Base-by-base conservation (phyloP, 2,797 vertebrate genomes). In the Myoxocephalus aenaeus region DNA sequence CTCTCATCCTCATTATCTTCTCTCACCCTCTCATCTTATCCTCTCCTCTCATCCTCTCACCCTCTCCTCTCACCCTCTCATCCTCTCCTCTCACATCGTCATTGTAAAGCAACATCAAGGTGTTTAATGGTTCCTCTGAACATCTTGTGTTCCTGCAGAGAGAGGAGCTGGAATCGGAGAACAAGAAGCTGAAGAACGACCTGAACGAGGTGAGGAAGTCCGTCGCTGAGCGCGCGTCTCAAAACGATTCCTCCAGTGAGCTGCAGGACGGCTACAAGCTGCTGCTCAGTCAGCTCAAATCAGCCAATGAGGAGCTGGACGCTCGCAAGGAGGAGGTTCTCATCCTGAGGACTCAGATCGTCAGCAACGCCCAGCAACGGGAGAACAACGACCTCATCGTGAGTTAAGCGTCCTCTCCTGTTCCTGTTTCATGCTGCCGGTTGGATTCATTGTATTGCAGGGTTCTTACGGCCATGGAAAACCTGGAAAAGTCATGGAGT, bases 271-370 rank as follows among this genome's bases (percentile, higher is more conserved):
- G 95, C 68, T 98, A 98, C 73, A 91, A 84, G 80, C 92, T 97
- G 54, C 90, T 99, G 10, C 93, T 99, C 57, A 95, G 93, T 77
- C 98, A 99, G 89, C 96, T 99, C 50, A 96, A 93, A 65, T 80
- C 92, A 0, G 96, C 97, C 91, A 95, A 86, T 0, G 98, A 99
- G 93, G 98, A 99, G 92, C 91, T 99, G 53, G 98, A 99, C 18
- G 96, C 97, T 27, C 96, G 98, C 65, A 99, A 98, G 82, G 98
- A 99, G 86, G 98, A 99, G 73, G 97, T 99, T 12, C 96, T 99
- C 3, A 96, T 97, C 75, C 96, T 99, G 27, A 95, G 96, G 88
- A 93, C 97, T 0, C 96, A 99, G 93, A 97, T 99, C 0, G 93
- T 98, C 85, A 98, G 94, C 64, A 66, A 89, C 0, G 93, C 96